Conservation (phyloP, 2,888 invertebrate genomes). For the Sycophila texana region DNA sequence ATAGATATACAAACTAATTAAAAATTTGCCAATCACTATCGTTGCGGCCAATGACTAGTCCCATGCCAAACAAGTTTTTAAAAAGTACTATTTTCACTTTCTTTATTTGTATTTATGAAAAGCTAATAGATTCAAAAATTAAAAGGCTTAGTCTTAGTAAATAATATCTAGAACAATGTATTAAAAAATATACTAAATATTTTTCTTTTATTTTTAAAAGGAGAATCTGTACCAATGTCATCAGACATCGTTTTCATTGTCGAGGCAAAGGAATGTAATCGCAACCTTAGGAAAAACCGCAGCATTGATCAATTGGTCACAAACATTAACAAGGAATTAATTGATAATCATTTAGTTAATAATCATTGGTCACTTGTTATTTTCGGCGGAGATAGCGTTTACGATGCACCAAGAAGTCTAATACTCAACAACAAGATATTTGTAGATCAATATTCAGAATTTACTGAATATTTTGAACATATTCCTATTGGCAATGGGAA, state of each 20-base stretch:
- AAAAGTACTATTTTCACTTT: no score
- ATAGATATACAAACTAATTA: no score
- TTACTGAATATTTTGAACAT: slow-evolving; percentile 83
- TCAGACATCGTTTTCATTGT: slow-evolving; percentile 93
- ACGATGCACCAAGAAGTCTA: slow-evolving; percentile 84
- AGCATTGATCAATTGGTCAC: slow-evolving; percentile 84
- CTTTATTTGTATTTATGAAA: no score
- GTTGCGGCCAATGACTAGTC: no score
- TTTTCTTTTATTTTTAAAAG: slow-evolving; percentile 25
- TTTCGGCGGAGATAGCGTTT: slow-evolving; percentile 88
- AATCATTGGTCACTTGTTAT: slow-evolving; percentile 89
- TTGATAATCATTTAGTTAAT: slow-evolving; percentile 80
- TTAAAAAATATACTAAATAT: neutral
- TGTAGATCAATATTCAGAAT: slow-evolving; percentile 76
- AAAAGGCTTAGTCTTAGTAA: no score
- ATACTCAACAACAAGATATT: slow-evolving; percentile 84
- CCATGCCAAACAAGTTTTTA: no score
- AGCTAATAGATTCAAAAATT: no score
- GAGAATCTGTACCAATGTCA: slow-evolving; percentile 78
- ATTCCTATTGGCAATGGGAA: slow-evolving; percentile 82
- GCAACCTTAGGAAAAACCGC: slow-evolving; percentile 80
- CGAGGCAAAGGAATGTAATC: slow-evolving; percentile 91
- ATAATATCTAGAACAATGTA: neutral
- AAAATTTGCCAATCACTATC: no score
- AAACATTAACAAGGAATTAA: slow-evolving; percentile 83